A percentile compares a stretch with the other conserved stretches of the same genome.
Conservation (phyloP, 2,888 invertebrate species). For the Willowsia nigromaculata region DNA sequence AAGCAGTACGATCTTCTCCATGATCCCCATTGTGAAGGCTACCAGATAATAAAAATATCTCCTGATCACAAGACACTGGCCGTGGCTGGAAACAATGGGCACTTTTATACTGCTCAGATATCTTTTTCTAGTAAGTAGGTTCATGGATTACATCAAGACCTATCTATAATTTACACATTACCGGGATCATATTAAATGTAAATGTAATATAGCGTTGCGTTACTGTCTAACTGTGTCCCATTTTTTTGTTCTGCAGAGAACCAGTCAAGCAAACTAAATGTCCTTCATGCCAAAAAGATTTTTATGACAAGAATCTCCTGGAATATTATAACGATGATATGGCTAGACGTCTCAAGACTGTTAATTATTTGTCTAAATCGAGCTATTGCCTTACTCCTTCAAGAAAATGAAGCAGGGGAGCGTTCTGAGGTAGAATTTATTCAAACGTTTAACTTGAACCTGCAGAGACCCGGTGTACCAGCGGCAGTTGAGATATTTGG, state of each 20-base stretch:
- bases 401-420: constrained; percentile 30
- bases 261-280: not conserved
- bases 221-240: too few species aligned
- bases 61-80: constrained; percentile 56
- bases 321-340: constrained; percentile 58
- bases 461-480: constrained; percentile 63
- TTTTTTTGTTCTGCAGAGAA: constrained; percentile 5
- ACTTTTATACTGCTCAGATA: constrained; percentile 56
- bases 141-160: too few species aligned
- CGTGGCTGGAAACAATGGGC: constrained; percentile 56
- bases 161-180: not conserved
- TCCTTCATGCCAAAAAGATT: constrained; percentile 47
- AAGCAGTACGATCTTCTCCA: constrained; percentile 61
- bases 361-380: constrained; percentile 50
- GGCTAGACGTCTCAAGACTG: constrained; percentile 43
- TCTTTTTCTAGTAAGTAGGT: constrained; percentile 38
- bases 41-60: constrained; percentile 47
- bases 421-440: constrained; percentile 44
- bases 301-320: constrained; percentile 51
- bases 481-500: constrained; percentile 53
- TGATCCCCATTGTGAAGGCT: constrained; percentile 46
- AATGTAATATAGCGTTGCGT: too few species aligned
- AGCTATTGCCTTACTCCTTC: constrained; percentile 27
- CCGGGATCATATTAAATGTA: too few species aligned
- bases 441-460: constrained; percentile 49